Conservation (phyloP, 2,113 vertebrate species). For the Megaleporinus macrocephalus region DNA sequence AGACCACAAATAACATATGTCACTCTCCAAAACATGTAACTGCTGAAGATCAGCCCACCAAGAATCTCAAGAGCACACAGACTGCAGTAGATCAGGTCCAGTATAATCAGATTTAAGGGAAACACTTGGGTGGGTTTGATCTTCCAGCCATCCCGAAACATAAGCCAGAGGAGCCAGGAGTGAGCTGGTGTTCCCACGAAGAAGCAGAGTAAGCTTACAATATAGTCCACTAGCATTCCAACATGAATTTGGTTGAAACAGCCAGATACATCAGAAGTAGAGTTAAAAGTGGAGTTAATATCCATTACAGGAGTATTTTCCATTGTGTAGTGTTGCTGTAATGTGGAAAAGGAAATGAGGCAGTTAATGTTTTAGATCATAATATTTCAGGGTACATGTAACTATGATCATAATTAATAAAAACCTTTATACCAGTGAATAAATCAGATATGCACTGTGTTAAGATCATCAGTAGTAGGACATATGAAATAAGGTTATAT, state of each 20-base stretch:
- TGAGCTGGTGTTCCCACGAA: slow-evolving; percentile 30
- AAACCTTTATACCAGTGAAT: too few relatives aligned
- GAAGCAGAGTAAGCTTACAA: neutral
- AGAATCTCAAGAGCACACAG: neutral
- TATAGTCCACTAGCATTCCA: neutral
- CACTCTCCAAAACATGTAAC: too few relatives aligned
- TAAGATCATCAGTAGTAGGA: too few relatives aligned
- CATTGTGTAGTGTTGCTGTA: slow-evolving; percentile 24
- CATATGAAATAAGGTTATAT: too few relatives aligned
- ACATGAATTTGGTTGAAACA: neutral
- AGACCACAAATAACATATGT: too few relatives aligned
- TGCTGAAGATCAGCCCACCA: neutral
- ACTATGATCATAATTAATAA: too few relatives aligned
- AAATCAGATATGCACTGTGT: too few relatives aligned
- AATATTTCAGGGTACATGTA: too few relatives aligned
- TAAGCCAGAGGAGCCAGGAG: slow-evolving; percentile 32
- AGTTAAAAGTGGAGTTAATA: too few relatives aligned
- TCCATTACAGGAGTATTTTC: neutral
- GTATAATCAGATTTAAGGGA: slow-evolving; percentile 7
- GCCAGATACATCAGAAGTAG: neutral
- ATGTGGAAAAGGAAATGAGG: too few relatives aligned
- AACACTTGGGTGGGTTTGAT: slow-evolving; percentile 38
- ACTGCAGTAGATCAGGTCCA: slow-evolving; percentile 32
- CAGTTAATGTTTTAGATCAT: too few relatives aligned
- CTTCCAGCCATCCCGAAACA: neutral